Evolutionary conservation across 2,113 vertebrate species (phyloP).

Genomic region (Fukomys damarensis): DNA sequence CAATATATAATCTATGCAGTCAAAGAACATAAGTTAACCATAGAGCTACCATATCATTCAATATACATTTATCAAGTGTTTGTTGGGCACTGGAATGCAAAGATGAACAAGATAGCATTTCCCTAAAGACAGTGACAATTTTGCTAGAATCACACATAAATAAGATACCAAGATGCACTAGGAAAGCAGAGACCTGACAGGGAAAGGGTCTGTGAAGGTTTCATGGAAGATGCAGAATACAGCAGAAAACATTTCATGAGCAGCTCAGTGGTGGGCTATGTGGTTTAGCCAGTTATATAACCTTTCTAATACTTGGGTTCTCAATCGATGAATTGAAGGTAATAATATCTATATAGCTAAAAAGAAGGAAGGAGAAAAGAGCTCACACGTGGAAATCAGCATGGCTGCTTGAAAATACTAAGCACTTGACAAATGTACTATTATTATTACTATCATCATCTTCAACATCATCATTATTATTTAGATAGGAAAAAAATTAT

Average conservation of each 20-base stretch:
- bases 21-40: background rate
- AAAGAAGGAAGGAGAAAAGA: background rate
- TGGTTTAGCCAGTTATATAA: background rate
- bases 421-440: background rate
- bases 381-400: background rate
- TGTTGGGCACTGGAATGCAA: background rate
- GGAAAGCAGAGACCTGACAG: accelerated
- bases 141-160: background rate
- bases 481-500: background rate
- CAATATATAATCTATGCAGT: background rate
- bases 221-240: accelerated
- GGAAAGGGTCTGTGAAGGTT: background rate
- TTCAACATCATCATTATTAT: background rate
- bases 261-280: background rate
- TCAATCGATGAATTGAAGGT: background rate
- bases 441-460: background rate
- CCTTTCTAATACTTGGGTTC: background rate
- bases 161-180: too few relatives aligned
- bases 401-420: background rate
- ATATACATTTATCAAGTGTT: background rate
- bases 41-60: background rate
- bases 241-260: background rate
- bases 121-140: background rate
- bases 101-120: background rate
- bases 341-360: background rate